These are phyloP conservation scores for Tetramorium alpestre DNA, from an alignment of 1,140 invertebrate species.

Conservation along the genomic window DNA sequence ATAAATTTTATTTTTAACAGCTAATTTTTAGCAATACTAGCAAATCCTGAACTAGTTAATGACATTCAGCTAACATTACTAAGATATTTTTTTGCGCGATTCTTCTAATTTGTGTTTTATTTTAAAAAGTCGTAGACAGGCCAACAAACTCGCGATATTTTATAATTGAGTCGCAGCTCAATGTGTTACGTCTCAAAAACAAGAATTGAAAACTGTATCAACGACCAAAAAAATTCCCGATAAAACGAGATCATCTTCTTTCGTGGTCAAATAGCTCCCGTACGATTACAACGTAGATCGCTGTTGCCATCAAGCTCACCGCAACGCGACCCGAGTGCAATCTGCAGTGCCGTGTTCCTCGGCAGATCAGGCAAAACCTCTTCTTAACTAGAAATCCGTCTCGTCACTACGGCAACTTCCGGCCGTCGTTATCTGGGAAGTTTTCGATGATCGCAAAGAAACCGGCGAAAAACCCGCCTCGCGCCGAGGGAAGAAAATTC, in stretches of 20 bases:
- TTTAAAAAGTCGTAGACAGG: background rate
- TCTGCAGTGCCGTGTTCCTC: slow-evolving; percentile 34
- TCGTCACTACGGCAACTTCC: slow-evolving; percentile 32
- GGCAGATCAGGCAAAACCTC: slow-evolving; percentile 43
- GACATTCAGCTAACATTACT: too few relatives aligned
- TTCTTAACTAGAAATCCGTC: slow-evolving; percentile 40
- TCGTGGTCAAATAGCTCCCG: background rate
- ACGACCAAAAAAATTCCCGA: background rate
- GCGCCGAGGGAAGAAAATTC: background rate
- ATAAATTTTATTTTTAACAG: too few relatives aligned
- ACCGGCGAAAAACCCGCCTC: background rate
- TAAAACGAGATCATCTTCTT: background rate
- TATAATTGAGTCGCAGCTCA: background rate
- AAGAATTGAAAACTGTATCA: background rate
- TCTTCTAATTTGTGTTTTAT: background rate
- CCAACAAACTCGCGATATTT: background rate
- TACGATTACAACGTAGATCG: background rate
- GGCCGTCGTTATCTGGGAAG: slow-evolving; percentile 29
- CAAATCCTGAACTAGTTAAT: too few relatives aligned
- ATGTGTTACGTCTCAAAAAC: background rate
- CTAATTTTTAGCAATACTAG: too few relatives aligned
- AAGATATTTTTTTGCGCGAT: too few relatives aligned
- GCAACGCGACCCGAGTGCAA: slow-evolving; percentile 8
- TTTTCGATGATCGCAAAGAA: background rate
- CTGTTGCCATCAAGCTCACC: slow-evolving; percentile 6